Base-by-base conservation (phyloP, 2,888 invertebrate species). In the Marasmarcha lunaedactyla region DNA sequence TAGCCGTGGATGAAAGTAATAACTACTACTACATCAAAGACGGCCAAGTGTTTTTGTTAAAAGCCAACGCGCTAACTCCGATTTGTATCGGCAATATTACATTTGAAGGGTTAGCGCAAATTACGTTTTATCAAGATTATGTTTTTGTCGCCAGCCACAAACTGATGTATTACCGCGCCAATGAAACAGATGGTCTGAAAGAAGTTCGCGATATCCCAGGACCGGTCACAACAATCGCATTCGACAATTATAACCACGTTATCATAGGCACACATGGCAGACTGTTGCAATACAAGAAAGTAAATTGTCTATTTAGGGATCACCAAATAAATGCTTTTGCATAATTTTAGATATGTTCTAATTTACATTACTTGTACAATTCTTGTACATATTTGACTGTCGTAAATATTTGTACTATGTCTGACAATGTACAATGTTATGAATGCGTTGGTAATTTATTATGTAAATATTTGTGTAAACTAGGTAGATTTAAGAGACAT, bases 11-110 rank as follows among this genome's bases (percentile, higher is more conserved):
- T 35, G 62, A 65, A 13, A 57, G 70, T 40, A 73, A 74, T 45
- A 72, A 79, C 43, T 70, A 78, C 44, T 78, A 74, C 47, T 79
- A 60, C 45, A 62, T 78, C 36, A 63, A 62, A 49, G 56, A 66
- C 13, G 64, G 67, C 2, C 62, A 68, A 39, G 38, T 78, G 7
- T 78, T 51, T 39, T 63, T 74, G 4, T 46, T 76, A 15, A 72
- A 66, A 44, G 54, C 60, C 2, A 62, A 49, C 37, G 44, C 55
- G 6, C 58, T 63, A 1, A 50, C 45, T 5, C 66, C 76, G 1
- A 51, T 54, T 11, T 59, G 54, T 26, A 58, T 78, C 5, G 63
- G 66, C 2, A 63, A 67, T 44, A 50, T 78, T 1, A 46, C 57
- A 1, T 74, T 71, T 42, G 55, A 63, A 35, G 74, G 71, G 7